A percentile compares a stretch with the other conserved stretches of the same genome.
Conservation (phyloP, 2,888 invertebrate genomes). For the Epinotia brunnichana region DNA sequence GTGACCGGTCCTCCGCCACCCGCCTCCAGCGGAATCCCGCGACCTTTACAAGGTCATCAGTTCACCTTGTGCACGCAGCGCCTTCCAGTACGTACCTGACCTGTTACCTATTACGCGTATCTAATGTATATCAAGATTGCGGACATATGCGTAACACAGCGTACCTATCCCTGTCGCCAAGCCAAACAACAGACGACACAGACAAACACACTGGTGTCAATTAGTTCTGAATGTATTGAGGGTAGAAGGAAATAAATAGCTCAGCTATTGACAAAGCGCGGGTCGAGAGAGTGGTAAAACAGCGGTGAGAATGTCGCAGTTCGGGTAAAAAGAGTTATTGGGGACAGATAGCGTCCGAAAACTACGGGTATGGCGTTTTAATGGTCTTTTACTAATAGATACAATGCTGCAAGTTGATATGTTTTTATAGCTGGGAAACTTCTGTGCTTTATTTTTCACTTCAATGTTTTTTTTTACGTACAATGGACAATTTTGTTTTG, state of each 20-base stretch:
- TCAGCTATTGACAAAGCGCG: conserved; percentile 30
- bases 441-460: background rate
- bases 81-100: no score
- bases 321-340: conserved; percentile 10
- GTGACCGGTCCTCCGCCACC: no score
- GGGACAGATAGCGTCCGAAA: conserved; percentile 16
- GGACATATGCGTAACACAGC: no score
- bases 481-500: background rate
- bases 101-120: no score
- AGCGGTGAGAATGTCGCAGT: conserved; percentile 17
- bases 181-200: background rate
- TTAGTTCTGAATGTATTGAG: conserved; percentile 32
- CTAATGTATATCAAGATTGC: no score
- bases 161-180: background rate
- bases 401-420: background rate
- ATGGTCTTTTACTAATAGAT: background rate
- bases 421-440: background rate
- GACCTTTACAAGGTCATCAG: no score
- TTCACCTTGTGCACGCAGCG: no score
- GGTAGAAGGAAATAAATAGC: conserved; percentile 33
- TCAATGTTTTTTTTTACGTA: background rate
- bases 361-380: conserved; percentile 12
- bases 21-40: no score
- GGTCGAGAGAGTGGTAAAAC: conserved; percentile 35
- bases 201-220: conserved; percentile 21